Base-by-base conservation (phyloP, 1,140 invertebrate species). In the Drosophila saltans region DNA sequence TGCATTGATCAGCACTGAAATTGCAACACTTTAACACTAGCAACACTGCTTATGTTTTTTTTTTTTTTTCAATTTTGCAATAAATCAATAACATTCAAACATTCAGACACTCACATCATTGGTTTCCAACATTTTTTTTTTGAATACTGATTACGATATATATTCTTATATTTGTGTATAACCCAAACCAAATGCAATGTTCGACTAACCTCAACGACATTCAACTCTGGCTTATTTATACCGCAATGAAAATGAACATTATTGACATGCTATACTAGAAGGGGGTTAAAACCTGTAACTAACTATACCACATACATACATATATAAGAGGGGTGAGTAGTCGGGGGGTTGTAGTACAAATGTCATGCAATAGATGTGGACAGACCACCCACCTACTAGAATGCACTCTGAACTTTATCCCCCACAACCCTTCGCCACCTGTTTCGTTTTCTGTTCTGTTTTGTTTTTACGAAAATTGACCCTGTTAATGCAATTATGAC, bases 171-270 rank as follows among this genome's bases (percentile, higher is more conserved):
- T 30, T 4, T 30, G 28, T 52, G 56, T 40, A 57, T 63, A 52
- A 41, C 52, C 26, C 66, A 39, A 40, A 58, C 30, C 24, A 26
- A 45, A 61, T 39, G 56, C 75, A 75, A 56, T 70, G 56, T 45
- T 59, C 11, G 69, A 86, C 83, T 86, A 73, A 86, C 70, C 45
- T 69, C 60, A 30, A 75, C 64, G 77, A 72, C 75, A 71, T 55
- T 33, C 36, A 70, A 82, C 45, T 75, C 40, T 8, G 16, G 56
- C 84, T 40, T 70, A 72, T 86, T 78, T 86, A 83, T 78, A 78
- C 58, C 66, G 6, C 26, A 52, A 7, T 10, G 45, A 26, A 45
- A 75, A 66, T 64, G 69, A 73, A 63, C 84, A 89, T 70, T 88
- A 89, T 86, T 86, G 82, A 72, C 82, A 80, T 62, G 62, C 62